A percentile compares a stretch with the other conserved stretches of the same genome.
Evolutionary conservation across 2,797 vertebrate species (phyloP).

Genomic region (Sebastes nivosus): DNA sequence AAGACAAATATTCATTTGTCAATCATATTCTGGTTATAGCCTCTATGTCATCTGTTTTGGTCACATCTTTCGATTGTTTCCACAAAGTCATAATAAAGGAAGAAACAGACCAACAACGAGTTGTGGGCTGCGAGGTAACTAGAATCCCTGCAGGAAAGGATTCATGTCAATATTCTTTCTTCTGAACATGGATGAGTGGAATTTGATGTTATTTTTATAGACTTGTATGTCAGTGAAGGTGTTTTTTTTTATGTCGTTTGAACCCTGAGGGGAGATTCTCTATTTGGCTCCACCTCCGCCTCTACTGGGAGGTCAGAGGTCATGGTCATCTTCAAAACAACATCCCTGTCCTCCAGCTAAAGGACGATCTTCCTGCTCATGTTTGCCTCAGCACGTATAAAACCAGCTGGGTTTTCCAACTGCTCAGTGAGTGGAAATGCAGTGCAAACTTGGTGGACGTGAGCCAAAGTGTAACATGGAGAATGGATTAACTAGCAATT

Average conservation of each 20-base stretch:
- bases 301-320: conserved; percentile 38
- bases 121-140: conserved; percentile 16
- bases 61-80: neutral
- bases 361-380: neutral
- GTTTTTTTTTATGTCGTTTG: conserved; percentile 8
- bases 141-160: conserved; percentile 17
- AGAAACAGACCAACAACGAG: neutral
- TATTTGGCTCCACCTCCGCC: conserved; percentile 37
- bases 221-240: conserved; percentile 20
- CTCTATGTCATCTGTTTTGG: neutral
- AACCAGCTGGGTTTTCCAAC: neutral
- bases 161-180: conserved; percentile 33
- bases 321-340: conserved; percentile 13
- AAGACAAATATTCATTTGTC: neutral
- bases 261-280: conserved; percentile 38
- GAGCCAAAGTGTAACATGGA: conserved; percentile 5
- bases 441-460: neutral
- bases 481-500: conserved; percentile 12
- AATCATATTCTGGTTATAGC: neutral
- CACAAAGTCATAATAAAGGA: conserved; percentile 2
- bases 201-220: conserved; percentile 49
- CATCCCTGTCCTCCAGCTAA: conserved; percentile 11
- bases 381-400: neutral
- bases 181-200: conserved; percentile 27
- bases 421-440: neutral